Percentiles rank a stretch among this genome's conserved stretches.
Conservation (phyloP, 2,888 invertebrate species). For the Apoderus coryli region DNA sequence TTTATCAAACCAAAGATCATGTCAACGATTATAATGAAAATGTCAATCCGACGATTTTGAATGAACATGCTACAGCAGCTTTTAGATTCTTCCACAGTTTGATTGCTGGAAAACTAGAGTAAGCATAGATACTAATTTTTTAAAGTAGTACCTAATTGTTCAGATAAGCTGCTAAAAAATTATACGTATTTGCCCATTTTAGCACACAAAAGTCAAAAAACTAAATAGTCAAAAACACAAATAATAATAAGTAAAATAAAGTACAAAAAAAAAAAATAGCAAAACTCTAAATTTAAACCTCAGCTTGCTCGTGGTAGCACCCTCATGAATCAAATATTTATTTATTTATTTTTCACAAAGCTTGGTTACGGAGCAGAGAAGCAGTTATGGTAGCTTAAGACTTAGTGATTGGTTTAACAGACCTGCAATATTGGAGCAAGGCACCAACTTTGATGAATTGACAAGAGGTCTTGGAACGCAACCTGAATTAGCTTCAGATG, state of each 20-base stretch:
- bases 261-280: no score
- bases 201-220: no score
- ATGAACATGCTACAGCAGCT: slow-evolving; percentile 58
- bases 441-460: slow-evolving; percentile 53
- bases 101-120: slow-evolving; percentile 56
- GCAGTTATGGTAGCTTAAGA: slow-evolving; percentile 40
- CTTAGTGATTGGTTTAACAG: slow-evolving; percentile 58
- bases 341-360: slow-evolving; percentile 29
- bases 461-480: slow-evolving; percentile 64
- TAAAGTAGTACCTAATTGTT: no score
- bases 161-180: no score
- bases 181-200: no score
- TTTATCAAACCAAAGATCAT: slow-evolving; percentile 43
- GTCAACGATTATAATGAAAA: slow-evolving; percentile 52
- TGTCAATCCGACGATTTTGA: slow-evolving; percentile 49
- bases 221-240: no score
- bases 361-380: slow-evolving; percentile 42
- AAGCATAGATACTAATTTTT: slow-evolving; percentile 28
- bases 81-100: slow-evolving; percentile 60
- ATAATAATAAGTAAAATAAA: no score
- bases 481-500: slow-evolving; percentile 61
- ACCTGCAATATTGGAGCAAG: slow-evolving; percentile 48
- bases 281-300: no score
- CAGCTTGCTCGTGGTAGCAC: no score
- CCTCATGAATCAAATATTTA: no score